Base-by-base conservation (phyloP, 2,113 vertebrate species). In the Heteronetta atricapilla region DNA sequence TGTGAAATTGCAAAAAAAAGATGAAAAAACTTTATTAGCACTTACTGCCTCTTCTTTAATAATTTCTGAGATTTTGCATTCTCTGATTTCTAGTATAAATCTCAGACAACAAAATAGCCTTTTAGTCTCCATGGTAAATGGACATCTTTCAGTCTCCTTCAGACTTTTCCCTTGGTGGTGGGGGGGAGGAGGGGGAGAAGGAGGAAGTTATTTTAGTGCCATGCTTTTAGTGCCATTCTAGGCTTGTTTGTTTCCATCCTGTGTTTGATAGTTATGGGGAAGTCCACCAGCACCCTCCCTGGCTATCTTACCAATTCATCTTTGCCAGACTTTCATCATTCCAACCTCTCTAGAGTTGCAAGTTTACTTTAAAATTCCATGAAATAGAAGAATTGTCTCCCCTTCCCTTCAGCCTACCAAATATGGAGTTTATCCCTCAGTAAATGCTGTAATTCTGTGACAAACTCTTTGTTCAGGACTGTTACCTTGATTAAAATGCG, bases 11-110 rank as follows among this genome's bases (percentile, higher is more conserved):
- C 60, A 40, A 26, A 15, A 38, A 38, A 62, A 38, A 38, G 23
- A 36, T 21, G 20, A 75, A 80, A 91, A 94, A 96, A 91, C 83
- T 95, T 86, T 83, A 53, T 64, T 74, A 92, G 74, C 29, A 72
- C 22, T 67, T 88, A 74, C 73, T 79, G 72, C 76, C 68, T 42
- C 50, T 42, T 42, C 50, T 42, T 68, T 63, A 28, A 36, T 34
- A 18, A 53, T 60, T 58, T 87, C 38, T 87, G 55, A 33, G 18
- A 62, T 33, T 16, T 23, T 36, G 13, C 29, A 36, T 50, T 10
- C 26, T 56, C 40, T 28, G 31, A 50, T 84, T 87, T 93, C 33
- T 50, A 76, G 36, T 52, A 53, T 60, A 58, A 76, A 46, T 42
- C 58, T 52, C 81, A 93, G 67, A 22, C 33, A 84, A 33, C 8